A percentile compares a stretch with the other conserved stretches of the same genome.
Evolutionary conservation across 1,140 invertebrate species (phyloP).

Genomic region (Dendrolimus kikuchii): DNA sequence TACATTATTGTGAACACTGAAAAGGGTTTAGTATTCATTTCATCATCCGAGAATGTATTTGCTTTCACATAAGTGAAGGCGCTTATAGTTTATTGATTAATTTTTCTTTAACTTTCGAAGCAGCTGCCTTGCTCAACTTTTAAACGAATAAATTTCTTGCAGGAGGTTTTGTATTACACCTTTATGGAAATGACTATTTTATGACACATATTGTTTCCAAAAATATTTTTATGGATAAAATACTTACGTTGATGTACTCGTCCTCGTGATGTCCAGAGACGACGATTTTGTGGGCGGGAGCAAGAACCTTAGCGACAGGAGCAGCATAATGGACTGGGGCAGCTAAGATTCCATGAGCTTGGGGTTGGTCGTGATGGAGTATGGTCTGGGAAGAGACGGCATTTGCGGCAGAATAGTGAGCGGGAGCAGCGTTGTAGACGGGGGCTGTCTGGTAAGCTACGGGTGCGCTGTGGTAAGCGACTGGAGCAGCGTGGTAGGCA

Average conservation of each 20-base stretch:
- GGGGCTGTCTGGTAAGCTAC: constrained; percentile 39
- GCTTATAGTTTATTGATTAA: no score
- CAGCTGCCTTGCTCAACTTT: no score
- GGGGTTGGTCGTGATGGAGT: constrained; percentile 25
- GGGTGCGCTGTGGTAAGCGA: constrained; percentile 17
- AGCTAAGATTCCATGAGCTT: constrained; percentile 1
- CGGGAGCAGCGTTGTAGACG: constrained; percentile 33
- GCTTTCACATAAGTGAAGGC: no score
- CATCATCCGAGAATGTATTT: no score
- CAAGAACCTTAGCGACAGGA: constrained; percentile 19
- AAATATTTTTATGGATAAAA: constrained; percentile 1
- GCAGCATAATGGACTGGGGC: constrained; percentile 6
- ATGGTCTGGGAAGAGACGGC: constrained; percentile 35
- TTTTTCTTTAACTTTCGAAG: no score
- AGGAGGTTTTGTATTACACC: no score
- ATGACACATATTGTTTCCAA: background rate
- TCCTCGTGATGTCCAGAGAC: constrained; percentile 28
- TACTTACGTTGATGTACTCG: constrained; percentile 17
- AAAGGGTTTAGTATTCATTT: no score
- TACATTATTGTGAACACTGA: no score
- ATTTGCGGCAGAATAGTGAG: constrained; percentile 23
- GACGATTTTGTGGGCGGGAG: constrained; percentile 26
- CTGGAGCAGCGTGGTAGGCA: constrained; percentile 36
- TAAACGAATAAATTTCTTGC: no score
- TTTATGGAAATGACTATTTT: no score